Conservation (phyloP, 2,113 vertebrate species). For the Stercorarius parasiticus region DNA sequence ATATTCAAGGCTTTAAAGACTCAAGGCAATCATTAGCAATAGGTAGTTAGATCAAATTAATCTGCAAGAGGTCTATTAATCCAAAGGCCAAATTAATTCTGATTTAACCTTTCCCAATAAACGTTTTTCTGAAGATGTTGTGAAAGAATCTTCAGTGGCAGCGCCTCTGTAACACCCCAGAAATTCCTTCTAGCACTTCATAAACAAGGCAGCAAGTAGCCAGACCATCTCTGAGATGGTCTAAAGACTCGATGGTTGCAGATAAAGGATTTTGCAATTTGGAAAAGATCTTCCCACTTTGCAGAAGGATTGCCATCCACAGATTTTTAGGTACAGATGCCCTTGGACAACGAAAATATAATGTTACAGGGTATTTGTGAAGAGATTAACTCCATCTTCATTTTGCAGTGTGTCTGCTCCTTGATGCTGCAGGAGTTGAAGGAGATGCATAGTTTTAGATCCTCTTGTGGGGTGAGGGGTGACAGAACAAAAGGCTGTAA, state of each 20-base stretch:
- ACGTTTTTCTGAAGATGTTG: not conserved
- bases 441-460: not conserved
- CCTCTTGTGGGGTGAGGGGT: not conserved
- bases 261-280: not conserved
- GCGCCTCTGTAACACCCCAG: rapidly evolving
- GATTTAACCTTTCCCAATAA: not conserved
- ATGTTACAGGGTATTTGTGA: not conserved
- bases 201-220: not conserved
- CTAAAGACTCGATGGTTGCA: rapidly evolving
- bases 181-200: not conserved
- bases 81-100: not conserved
- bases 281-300: not conserved
- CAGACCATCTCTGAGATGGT: not conserved
- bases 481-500: not conserved
- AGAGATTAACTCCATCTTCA: not conserved
- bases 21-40: not conserved
- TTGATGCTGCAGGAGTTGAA: not conserved
- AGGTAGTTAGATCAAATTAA: not conserved
- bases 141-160: not conserved
- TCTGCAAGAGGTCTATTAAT: not conserved
- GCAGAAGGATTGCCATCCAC: not conserved
- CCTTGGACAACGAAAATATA: not conserved
- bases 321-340: not conserved
- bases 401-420: not conserved
- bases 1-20: not conserved